Percentiles rank a stretch among this genome's conserved stretches.
These are phyloP conservation scores for Leptosomus discolor DNA, from an alignment of 2,113 vertebrate genomes.

Conservation along the genomic window DNA sequence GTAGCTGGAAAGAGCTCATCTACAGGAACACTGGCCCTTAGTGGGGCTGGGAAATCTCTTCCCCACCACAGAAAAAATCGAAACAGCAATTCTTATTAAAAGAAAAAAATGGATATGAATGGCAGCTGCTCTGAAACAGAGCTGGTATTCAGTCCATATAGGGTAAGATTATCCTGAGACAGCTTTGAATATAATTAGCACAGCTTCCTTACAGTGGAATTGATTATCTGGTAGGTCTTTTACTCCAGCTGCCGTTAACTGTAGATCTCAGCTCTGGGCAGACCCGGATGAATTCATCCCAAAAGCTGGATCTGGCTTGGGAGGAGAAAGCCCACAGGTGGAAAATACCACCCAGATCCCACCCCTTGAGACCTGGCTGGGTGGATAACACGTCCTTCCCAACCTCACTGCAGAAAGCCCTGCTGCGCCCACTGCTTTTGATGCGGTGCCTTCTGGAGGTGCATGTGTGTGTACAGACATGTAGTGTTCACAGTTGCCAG, in stretches of 20 bases:
- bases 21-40: neutral
- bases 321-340: rapidly evolving
- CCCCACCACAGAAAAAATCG: neutral
- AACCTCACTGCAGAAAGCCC: neutral
- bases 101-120: neutral
- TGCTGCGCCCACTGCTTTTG: neutral
- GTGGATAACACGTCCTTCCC: neutral
- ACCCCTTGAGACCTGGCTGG: neutral
- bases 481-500: neutral
- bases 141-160: neutral
- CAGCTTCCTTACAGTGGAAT: neutral
- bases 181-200: neutral
- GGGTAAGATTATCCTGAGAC: neutral
- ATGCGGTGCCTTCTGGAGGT: neutral
- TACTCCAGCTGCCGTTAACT: neutral
- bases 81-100: neutral
- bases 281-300: neutral
- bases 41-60: neutral
- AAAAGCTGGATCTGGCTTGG: neutral
- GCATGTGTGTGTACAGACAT: rapidly evolving
- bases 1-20: neutral
- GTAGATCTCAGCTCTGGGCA: neutral
- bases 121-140: neutral
- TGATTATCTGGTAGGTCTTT: neutral
- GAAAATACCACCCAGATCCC: neutral